phyloP scores from a whole-genome alignment of 2,797 vertebrate species.

The Lithobates pipiens region DNA sequence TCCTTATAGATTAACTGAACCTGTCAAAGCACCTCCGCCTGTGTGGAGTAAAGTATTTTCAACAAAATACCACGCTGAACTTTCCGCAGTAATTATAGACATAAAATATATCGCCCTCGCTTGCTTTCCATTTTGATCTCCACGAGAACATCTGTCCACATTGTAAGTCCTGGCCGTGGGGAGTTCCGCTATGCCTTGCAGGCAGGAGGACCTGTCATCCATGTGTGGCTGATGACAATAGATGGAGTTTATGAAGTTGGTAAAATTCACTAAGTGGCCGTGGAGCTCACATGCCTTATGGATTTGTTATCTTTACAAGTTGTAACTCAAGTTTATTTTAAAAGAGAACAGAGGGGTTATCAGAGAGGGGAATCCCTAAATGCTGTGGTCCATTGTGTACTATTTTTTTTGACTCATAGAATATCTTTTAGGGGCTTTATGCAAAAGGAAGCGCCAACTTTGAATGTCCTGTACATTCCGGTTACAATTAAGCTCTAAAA shows the following conservation, averaged over 20 bases:
- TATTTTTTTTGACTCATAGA: no score
- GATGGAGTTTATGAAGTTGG: constrained; percentile 34
- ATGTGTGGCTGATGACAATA: constrained; percentile 61
- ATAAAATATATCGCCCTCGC: constrained; percentile 64
- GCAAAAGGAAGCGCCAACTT: no score
- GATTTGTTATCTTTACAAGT: background rate
- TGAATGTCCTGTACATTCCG: no score
- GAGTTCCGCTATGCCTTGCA: background rate
- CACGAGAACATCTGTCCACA: constrained; percentile 62
- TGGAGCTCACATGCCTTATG: background rate
- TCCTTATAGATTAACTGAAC: constrained; percentile 64
- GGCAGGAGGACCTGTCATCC: background rate
- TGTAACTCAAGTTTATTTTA: background rate
- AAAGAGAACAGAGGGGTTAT: background rate
- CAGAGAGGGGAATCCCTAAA: no score
- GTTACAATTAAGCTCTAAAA: no score
- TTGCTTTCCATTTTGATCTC: constrained; percentile 63
- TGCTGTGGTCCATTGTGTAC: no score
- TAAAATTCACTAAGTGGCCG: background rate
- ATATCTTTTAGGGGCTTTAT: no score
- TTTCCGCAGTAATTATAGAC: constrained; percentile 73
- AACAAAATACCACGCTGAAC: constrained; percentile 76
- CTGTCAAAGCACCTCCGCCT: constrained; percentile 68
- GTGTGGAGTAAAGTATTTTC: constrained; percentile 69
- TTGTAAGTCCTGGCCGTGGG: constrained; percentile 29